Percentiles rank a stretch among this genome's conserved stretches.
Evolutionary conservation across 2,797 vertebrate genomes (phyloP).

Genomic region (Petrocephalus sullivani): DNA sequence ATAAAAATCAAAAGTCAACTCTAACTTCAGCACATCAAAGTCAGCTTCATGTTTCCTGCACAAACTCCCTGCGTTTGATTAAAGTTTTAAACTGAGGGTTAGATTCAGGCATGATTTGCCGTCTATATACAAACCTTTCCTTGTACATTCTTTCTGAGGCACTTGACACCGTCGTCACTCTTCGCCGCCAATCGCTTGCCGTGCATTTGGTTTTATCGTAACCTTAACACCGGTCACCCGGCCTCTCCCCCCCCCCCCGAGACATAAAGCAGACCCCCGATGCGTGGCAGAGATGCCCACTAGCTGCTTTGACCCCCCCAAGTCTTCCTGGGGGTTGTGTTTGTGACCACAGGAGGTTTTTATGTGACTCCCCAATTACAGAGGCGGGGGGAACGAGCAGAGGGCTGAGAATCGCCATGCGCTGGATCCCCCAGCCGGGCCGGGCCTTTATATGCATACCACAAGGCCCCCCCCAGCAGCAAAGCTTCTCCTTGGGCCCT

Average conservation of each 20-base stretch:
- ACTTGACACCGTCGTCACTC: background rate
- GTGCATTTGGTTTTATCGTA: background rate
- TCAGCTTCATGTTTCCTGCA: conserved; percentile 15
- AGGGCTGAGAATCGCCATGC: conserved; percentile 13
- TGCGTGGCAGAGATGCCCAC: conserved; percentile 2
- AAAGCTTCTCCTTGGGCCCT: background rate
- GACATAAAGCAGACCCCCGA: conserved; percentile 7
- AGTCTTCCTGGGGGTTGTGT: conserved; percentile 12
- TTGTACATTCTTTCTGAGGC: background rate
- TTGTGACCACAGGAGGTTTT: conserved; percentile 8
- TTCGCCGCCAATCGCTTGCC: background rate
- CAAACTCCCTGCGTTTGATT: background rate
- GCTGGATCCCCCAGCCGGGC: background rate
- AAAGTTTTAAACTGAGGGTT: background rate
- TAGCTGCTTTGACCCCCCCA: background rate
- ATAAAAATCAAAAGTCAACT: conserved; percentile 11
- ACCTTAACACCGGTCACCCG: background rate
- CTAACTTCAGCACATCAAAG: conserved; percentile 11
- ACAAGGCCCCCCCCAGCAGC: background rate
- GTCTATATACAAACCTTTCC: background rate
- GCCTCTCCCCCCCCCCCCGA: background rate
- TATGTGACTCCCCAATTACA: conserved; percentile 16
- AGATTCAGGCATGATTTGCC: background rate
- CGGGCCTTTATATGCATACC: background rate
- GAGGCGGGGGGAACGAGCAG: background rate